Evolutionary conservation across 1,140 invertebrate genomes (phyloP).

Genomic region (Halotydeus destructor): DNA sequence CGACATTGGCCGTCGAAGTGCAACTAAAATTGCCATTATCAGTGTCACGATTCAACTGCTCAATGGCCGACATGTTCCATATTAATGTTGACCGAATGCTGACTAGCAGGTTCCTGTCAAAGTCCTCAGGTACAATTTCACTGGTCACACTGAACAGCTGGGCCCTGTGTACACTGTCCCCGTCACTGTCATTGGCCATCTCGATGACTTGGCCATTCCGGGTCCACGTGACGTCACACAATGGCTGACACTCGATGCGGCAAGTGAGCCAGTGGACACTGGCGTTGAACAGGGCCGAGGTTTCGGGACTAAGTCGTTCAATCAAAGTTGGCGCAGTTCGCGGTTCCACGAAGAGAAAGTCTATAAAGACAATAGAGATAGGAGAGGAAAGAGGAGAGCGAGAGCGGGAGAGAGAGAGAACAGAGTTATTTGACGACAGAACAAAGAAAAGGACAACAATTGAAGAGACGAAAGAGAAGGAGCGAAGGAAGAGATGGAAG

Average conservation of each 20-base stretch:
- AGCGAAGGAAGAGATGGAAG: no score
- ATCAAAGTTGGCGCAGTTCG: constrained; percentile 64
- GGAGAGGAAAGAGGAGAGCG: background rate
- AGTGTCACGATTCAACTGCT: constrained; percentile 43
- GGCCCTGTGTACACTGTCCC: constrained; percentile 36
- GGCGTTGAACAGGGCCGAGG: constrained; percentile 48
- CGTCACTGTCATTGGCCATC: constrained; percentile 24
- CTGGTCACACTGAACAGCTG: no score
- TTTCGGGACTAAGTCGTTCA: constrained; percentile 50
- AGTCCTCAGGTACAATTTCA: constrained; percentile 43
- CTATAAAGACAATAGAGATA: background rate
- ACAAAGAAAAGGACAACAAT: no score
- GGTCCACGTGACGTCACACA: constrained; percentile 59
- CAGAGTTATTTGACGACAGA: no score
- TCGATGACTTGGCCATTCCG: constrained; percentile 35
- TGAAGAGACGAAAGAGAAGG: no score
- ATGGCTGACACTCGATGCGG: constrained; percentile 62
- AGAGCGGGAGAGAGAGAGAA: no score
- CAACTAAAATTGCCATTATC: constrained; percentile 64
- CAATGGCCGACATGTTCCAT: constrained; percentile 51
- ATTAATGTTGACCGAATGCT: constrained; percentile 59
- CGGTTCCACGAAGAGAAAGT: constrained; percentile 16
- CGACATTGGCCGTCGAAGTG: constrained; percentile 44
- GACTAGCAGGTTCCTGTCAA: constrained; percentile 51
- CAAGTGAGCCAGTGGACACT: constrained; percentile 43